Evolutionary conservation across 2,113 vertebrate genomes (phyloP).

Genomic region (Zosterops pallidus): DNA sequence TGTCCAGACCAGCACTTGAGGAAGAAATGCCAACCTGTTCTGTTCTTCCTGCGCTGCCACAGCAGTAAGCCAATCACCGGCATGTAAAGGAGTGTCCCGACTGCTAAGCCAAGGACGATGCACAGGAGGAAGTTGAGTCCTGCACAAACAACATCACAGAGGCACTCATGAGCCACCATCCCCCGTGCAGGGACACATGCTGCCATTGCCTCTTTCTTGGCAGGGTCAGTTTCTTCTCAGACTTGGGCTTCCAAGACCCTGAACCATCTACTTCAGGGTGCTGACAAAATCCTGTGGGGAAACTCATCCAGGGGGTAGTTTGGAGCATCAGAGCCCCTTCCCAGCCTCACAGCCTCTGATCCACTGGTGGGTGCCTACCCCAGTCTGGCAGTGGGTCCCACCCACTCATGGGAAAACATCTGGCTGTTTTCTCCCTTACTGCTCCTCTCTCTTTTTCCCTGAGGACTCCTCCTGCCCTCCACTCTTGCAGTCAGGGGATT

Average conservation of each 20-base stretch:
- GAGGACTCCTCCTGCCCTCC: not conserved
- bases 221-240: not conserved
- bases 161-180: not conserved
- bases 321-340: not conserved
- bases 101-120: not conserved
- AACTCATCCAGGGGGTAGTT: not conserved
- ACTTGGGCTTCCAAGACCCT: not conserved
- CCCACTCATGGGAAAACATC: not conserved
- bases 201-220: not conserved
- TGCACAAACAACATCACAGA: slow-evolving; percentile 1
- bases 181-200: not conserved
- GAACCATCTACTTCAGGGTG: not conserved
- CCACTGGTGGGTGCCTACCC: not conserved
- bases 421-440: not conserved
- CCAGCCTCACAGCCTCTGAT: not conserved
- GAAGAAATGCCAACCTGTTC: not conserved
- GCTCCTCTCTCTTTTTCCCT: not conserved
- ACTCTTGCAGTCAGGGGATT: not conserved
- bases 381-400: not conserved
- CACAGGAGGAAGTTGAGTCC: not conserved
- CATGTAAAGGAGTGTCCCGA: not conserved
- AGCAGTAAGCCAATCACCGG: not conserved
- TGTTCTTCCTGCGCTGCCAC: not conserved
- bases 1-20: not conserved
- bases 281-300: not conserved